Evolutionary conservation across 2,888 invertebrate species (phyloP), one percentile per base, ranked within the genome.

Genomic region (Diarsia brunnea): DNA sequence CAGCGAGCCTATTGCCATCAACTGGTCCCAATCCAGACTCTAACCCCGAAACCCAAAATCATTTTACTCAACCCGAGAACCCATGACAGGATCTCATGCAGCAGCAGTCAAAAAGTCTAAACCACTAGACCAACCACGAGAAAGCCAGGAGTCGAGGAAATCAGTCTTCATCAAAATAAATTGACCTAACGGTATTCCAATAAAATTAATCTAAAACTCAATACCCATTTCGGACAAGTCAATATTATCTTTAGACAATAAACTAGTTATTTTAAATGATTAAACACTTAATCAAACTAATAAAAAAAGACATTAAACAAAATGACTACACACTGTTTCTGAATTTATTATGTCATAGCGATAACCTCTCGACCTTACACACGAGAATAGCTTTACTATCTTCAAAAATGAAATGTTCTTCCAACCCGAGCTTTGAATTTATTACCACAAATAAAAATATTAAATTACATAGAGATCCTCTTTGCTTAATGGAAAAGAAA

Each of bases 341-440:
- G 45, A 83, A 83, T 84, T 81, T 70, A 76, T 81, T 70, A 70
- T 69, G 47, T 71, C 65, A 58, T 27, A 49, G 10, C 11, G 83
- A 83, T 83, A 83, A 84, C 83, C 65, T 67, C 11, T 1, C 21
- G 78, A 84, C 83, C 82, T 78, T 53, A 24, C 10, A 43, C 61
- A 45, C 74, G n/a, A 84, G 69, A 84, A 83, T 78, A 78, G 14
- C 69, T 71, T 66, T 58, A 78, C 38, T 84, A 82, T 83, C 83
- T 84, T 78, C 65, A 84, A 84, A 83, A 82, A 84, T 71, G 31
- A 66, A 78, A 81, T 78, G 60, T 53, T 64, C 49, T 49, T 27
- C 63, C 60, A 63, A 69, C 31, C 19, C 31, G 75, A 76, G 70
- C 65, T 82, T 79, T 66, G 58, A 74, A 82, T 82, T 78, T 82